These are phyloP conservation scores for Miltochrista miniata DNA, from an alignment of 2,888 invertebrate species.

Conservation along the genomic window DNA sequence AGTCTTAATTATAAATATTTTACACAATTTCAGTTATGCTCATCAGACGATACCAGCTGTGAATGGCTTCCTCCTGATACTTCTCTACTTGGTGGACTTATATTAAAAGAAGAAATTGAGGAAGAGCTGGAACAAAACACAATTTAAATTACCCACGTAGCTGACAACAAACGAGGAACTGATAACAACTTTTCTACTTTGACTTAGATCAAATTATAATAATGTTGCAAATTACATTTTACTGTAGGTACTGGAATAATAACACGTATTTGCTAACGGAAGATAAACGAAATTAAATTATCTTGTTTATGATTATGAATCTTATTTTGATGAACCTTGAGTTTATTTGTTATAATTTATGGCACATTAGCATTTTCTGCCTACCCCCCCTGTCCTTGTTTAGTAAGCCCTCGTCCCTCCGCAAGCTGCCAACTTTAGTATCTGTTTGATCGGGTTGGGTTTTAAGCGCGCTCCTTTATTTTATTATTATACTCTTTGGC, in stretches of 20 bases:
- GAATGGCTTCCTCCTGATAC: slow-evolving; percentile 79
- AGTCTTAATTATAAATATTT: no score
- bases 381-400: no score
- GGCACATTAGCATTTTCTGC: no score
- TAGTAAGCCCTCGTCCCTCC: no score
- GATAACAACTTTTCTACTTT: neutral
- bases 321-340: neutral
- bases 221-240: slow-evolving; percentile 49
- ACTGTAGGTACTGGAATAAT: neutral
- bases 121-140: slow-evolving; percentile 54
- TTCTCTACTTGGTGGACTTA: slow-evolving; percentile 62
- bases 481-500: no score
- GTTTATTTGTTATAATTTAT: no score
- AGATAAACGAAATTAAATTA: no score
- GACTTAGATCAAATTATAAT: neutral
- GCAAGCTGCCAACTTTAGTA: no score
- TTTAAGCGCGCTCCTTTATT: no score
- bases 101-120: slow-evolving; percentile 64
- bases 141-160: slow-evolving; percentile 10
- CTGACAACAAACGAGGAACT: neutral
- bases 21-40: slow-evolving; percentile 56
- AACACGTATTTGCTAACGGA: no score
- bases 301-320: neutral
- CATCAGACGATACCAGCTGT: slow-evolving; percentile 78
- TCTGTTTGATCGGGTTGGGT: no score